Evolutionary conservation across 2,113 vertebrate species (phyloP).

Genomic region (Uria lomvia): DNA sequence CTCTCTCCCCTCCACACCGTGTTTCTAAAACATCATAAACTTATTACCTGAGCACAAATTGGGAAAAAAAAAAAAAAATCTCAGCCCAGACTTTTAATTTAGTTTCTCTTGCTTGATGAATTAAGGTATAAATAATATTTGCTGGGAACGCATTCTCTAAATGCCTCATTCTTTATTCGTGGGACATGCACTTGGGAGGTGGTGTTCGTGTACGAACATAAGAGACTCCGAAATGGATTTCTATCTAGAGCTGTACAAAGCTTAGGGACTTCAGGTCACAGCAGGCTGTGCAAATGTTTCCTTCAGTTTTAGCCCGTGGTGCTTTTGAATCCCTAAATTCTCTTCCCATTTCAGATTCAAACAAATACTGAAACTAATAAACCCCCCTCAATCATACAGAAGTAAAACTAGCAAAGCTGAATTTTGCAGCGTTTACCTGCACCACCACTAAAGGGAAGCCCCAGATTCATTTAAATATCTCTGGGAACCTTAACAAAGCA

Average conservation of each 20-base stretch:
- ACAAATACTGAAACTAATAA: not conserved
- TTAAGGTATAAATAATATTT: not conserved
- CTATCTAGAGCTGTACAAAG: slow-evolving; percentile 16
- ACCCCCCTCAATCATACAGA: not conserved
- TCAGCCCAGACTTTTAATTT: not conserved
- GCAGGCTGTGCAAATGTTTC: not conserved
- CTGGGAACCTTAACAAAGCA: not conserved
- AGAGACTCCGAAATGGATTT: not conserved
- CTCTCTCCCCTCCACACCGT: not conserved
- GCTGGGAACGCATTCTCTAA: not conserved
- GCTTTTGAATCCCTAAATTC: not conserved
- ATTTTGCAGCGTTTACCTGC: not conserved
- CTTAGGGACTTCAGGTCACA: slow-evolving; percentile 9
- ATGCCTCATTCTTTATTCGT: not conserved
- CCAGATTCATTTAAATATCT: not conserved
- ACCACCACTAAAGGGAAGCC: not conserved
- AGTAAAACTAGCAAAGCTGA: not conserved
- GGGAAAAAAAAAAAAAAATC: not conserved
- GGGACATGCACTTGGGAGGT: not conserved
- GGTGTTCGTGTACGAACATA: not conserved
- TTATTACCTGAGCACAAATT: not conserved
- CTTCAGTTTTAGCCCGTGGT: not conserved
- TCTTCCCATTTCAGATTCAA: not conserved
- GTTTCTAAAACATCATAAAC: not conserved
- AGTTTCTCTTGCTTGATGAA: not conserved